These are phyloP conservation scores for Drosophila anomelani DNA, from an alignment of 2,888 invertebrate species.

Conservation along the genomic window DNA sequence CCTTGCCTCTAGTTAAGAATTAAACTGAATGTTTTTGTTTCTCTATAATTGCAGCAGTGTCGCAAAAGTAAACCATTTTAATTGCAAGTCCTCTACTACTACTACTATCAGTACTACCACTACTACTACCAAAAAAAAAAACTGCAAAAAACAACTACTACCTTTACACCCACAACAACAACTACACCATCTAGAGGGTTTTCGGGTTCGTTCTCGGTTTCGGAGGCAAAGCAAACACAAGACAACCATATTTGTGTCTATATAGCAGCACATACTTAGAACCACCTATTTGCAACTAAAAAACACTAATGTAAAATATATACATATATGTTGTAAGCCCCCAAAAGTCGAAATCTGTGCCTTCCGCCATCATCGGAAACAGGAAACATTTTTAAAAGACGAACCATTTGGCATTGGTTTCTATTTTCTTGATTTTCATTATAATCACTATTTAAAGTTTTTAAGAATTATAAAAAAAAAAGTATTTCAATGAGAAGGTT, in stretches of 20 bases:
- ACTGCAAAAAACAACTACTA: constrained; percentile 39
- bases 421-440: neutral
- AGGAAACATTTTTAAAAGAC: neutral
- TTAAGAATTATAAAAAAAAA: constrained; percentile 1
- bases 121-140: constrained; percentile 37
- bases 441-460: constrained; percentile 8
- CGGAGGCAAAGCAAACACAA: constrained; percentile 12
- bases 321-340: constrained; percentile 11
- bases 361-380: constrained; percentile 40
- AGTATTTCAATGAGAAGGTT: constrained; percentile 14
- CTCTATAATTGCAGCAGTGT: constrained; percentile 83
- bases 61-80: constrained; percentile 80
- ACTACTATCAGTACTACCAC: constrained; percentile 54
- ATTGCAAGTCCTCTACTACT: constrained; percentile 68
- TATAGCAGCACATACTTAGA: constrained; percentile 50
- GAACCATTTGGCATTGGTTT: neutral
- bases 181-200: constrained; percentile 62
- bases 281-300: constrained; percentile 44
- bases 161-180: constrained; percentile 63
- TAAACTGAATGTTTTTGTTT: constrained; percentile 75
- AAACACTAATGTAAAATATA: constrained; percentile 27
- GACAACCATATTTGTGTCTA: constrained; percentile 40
- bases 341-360: constrained; percentile 49
- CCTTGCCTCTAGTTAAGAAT: constrained; percentile 40
- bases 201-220: constrained; percentile 50